These are phyloP conservation scores for Paralichthys olivaceus DNA, from an alignment of 2,113 vertebrate genomes.

Conservation along the genomic window DNA sequence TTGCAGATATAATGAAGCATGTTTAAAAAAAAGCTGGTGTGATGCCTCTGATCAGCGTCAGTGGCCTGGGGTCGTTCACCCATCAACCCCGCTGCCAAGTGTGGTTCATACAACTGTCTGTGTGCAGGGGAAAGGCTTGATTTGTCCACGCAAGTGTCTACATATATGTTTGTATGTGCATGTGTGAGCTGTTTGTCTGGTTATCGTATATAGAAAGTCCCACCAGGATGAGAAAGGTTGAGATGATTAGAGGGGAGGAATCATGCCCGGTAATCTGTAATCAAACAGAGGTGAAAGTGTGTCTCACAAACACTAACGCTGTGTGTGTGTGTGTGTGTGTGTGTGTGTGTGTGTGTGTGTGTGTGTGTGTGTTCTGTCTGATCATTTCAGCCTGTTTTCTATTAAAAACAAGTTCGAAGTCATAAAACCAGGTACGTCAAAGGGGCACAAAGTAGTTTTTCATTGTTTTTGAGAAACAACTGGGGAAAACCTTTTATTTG, in stretches of 20 bases:
- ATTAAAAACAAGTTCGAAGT: neutral
- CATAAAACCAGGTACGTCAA: neutral
- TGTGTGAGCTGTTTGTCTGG: slow-evolving; percentile 33
- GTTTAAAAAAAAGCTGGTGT: slow-evolving; percentile 24
- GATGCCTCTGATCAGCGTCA: slow-evolving; percentile 43
- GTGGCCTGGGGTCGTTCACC: slow-evolving; percentile 13
- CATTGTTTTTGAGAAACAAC: neutral
- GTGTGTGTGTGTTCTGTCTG: neutral
- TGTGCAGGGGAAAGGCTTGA: slow-evolving; percentile 8
- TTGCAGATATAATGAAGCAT: slow-evolving; percentile 9
- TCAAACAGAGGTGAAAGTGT: slow-evolving; percentile 47
- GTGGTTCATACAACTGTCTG: slow-evolving; percentile 6
- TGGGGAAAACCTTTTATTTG: too few relatives aligned
- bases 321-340: neutral
- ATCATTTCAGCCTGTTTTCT: slow-evolving; percentile 16
- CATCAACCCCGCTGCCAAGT: slow-evolving; percentile 7
- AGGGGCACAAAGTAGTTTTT: neutral
- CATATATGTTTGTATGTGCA: slow-evolving; percentile 13
- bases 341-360: too few relatives aligned
- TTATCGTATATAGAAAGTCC: slow-evolving; percentile 15
- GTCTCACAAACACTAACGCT: neutral
- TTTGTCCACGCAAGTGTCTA: slow-evolving; percentile 36
- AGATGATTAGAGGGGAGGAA: slow-evolving; percentile 54
- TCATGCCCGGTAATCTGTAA: slow-evolving; percentile 32
- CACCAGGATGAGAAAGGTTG: slow-evolving; percentile 23